Conservation (phyloP, 2,888 invertebrate genomes). For the Notodonta dromedarius region DNA sequence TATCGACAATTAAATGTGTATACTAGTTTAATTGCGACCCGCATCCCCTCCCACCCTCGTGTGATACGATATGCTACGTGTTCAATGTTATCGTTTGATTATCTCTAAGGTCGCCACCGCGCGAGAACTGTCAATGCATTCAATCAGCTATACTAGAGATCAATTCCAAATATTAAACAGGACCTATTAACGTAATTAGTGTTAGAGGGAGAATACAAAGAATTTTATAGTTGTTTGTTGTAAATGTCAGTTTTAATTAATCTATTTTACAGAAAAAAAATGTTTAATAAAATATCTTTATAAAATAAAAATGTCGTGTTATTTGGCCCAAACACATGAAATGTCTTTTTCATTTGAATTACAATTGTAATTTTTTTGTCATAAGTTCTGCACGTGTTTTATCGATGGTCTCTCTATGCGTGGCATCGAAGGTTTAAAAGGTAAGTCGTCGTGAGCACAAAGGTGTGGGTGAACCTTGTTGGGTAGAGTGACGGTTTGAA, state of each 20-base stretch:
- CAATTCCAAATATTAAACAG: slow-evolving; percentile 64
- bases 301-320: slow-evolving; percentile 64
- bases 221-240: slow-evolving; percentile 84
- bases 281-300: slow-evolving; percentile 84
- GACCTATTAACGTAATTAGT: slow-evolving; percentile 76
- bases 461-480: slow-evolving; percentile 41
- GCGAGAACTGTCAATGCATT: slow-evolving; percentile 51
- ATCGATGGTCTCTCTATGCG: neutral
- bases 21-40: slow-evolving; percentile 24
- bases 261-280: slow-evolving; percentile 81
- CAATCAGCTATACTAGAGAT: slow-evolving; percentile 55
- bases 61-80: slow-evolving; percentile 73
- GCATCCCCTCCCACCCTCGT: slow-evolving; percentile 63
- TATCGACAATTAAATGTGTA: slow-evolving; percentile 57
- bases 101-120: slow-evolving; percentile 44
- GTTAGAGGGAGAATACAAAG: slow-evolving; percentile 74
- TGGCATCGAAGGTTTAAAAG: no score
- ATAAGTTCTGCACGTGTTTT: neutral
- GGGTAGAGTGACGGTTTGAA: slow-evolving; percentile 43
- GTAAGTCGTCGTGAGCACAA: slow-evolving; percentile 28
- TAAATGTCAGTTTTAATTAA: slow-evolving; percentile 83
- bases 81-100: slow-evolving; percentile 63
- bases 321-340: slow-evolving; percentile 19
- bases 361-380: neutral
- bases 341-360: neutral